Evolutionary conservation across 2,113 vertebrate genomes (phyloP).

Genomic region (Gallinago jamesoni): DNA sequence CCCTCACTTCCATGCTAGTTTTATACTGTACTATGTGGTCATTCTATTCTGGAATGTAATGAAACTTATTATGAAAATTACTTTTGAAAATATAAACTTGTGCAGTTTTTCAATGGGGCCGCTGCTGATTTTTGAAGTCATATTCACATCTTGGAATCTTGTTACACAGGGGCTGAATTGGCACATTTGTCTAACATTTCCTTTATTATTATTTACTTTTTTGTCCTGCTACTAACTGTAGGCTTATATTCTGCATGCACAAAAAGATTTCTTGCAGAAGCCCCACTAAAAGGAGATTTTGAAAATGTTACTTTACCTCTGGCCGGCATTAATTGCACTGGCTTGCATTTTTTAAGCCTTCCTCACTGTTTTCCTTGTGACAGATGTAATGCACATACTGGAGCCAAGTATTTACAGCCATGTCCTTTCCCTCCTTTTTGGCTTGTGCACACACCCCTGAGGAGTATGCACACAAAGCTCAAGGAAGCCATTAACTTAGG

Average conservation of each 20-base stretch:
- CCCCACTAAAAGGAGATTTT: not conserved
- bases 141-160: not conserved
- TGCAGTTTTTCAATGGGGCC: not conserved
- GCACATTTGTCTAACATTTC: not conserved
- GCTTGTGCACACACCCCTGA: conserved; percentile 26
- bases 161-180: not conserved
- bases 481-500: conserved; percentile 56
- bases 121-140: not conserved
- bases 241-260: not conserved
- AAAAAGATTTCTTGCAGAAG: not conserved
- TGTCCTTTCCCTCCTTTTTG: conserved; percentile 56
- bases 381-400: conserved; percentile 43
- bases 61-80: not conserved
- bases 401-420: conserved; percentile 67
- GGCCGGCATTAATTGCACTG: not conserved
- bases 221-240: not conserved
- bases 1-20: not conserved
- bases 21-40: not conserved
- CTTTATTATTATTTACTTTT: not conserved
- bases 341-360: conserved; percentile 36
- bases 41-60: not conserved
- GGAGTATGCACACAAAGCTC: conserved; percentile 52
- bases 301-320: conserved; percentile 12
- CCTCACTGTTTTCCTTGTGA: conserved; percentile 47
- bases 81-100: not conserved